Conservation (phyloP, 2,113 vertebrate genomes). For the Stercorarius parasiticus region DNA sequence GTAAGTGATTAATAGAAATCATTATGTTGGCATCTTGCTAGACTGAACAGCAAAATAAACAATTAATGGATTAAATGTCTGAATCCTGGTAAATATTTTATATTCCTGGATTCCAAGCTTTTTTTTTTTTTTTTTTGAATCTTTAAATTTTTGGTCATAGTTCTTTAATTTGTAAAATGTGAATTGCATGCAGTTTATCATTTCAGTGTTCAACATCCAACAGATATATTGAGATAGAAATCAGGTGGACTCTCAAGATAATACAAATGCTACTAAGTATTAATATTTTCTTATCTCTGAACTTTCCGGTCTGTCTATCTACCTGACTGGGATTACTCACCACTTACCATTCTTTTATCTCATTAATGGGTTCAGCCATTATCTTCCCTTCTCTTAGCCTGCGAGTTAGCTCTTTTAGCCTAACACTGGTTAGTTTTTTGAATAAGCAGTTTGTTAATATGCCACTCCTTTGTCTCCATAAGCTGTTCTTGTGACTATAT, state of each 20-base stretch:
- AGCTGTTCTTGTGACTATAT: neutral
- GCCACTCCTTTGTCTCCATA: neutral
- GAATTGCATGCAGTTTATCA: neutral
- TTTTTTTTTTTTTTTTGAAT: neutral
- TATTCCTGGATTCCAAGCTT: neutral
- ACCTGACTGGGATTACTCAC: neutral
- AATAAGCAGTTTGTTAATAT: neutral
- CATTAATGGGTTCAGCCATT: neutral
- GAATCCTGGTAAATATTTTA: neutral
- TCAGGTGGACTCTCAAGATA: neutral
- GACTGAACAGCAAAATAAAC: neutral
- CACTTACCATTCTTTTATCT: neutral
- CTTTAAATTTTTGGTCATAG: neutral
- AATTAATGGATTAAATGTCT: neutral
- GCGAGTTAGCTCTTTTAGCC: neutral
- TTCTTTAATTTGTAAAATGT: neutral
- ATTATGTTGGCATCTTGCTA: neutral
- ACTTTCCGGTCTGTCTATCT: neutral
- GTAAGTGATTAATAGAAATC: neutral
- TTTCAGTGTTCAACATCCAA: neutral
- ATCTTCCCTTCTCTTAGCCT: neutral
- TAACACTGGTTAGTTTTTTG: neutral
- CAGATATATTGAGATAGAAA: neutral
- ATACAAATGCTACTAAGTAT: neutral
- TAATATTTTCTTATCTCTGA: neutral